phyloP scores from a whole-genome alignment of 64 coral and sea anemone genomes.

The Pocillopora damicornis region DNA sequence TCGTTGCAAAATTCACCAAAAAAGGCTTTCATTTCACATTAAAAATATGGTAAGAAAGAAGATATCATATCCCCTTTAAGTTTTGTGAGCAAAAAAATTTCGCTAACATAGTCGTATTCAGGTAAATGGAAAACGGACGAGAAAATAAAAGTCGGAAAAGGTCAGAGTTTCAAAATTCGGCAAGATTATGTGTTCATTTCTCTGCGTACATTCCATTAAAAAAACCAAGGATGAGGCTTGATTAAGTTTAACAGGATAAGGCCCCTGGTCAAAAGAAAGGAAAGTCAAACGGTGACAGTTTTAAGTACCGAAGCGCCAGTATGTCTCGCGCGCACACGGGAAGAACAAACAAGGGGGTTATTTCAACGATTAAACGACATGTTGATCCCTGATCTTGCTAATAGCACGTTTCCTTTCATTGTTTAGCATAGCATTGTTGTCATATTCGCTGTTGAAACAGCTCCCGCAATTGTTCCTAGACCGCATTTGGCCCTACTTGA shows the following conservation, averaged over 20 bases:
- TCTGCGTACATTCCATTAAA: neutral
- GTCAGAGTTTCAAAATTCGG: too few relatives aligned
- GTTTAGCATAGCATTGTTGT: constrained; percentile 27
- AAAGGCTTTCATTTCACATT: too few relatives aligned
- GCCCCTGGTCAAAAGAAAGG: neutral
- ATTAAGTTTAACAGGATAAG: neutral
- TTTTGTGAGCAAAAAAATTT: too few relatives aligned
- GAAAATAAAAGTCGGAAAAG: too few relatives aligned
- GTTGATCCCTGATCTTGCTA: constrained; percentile 16
- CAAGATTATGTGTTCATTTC: too few relatives aligned
- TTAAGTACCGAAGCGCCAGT: constrained; percentile 21
- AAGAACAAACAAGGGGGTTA: constrained; percentile 23
- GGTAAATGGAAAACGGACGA: too few relatives aligned
- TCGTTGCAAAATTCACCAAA: too few relatives aligned
- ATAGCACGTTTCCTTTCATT: constrained; percentile 37
- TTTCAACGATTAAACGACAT: constrained; percentile 23
- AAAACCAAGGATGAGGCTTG: neutral
- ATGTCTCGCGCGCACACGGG: neutral
- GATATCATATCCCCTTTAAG: too few relatives aligned
- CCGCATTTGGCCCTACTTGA: neutral
- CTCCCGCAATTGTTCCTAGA: constrained; percentile 41
- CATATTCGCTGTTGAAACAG: constrained; percentile 40
- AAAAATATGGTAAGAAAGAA: too few relatives aligned
- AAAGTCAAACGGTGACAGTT: constrained; percentile 7
- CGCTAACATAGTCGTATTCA: too few relatives aligned